These are phyloP conservation scores for Apotomis turbidana DNA, from an alignment of 2,888 invertebrate species.

Conservation along the genomic window DNA sequence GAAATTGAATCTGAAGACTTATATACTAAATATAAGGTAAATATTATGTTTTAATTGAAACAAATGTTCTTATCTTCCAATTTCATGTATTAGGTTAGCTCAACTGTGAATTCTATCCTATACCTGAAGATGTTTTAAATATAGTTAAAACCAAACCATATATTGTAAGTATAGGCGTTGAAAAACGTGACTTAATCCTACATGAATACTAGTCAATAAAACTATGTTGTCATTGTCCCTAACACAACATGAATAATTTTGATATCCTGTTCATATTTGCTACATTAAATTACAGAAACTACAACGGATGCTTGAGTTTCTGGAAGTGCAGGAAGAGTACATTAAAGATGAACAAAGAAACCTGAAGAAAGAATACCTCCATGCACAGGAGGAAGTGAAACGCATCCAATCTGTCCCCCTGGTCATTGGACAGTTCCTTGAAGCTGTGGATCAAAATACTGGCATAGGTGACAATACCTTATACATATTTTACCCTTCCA, in stretches of 20 bases:
- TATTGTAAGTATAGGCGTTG: too few relatives aligned
- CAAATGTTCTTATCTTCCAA: neutral
- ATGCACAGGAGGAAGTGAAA: constrained; percentile 99
- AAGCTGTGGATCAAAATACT: constrained; percentile 99
- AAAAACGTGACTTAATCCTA: neutral
- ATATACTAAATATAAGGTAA: constrained; percentile 97
- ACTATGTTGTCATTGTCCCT: neutral
- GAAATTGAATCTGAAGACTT: constrained; percentile 96
- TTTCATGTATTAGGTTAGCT: constrained; percentile 10
- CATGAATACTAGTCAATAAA: neutral
- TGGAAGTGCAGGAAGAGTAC: constrained; percentile 99
- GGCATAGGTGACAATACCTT: constrained; percentile 87
- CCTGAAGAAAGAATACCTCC: constrained; percentile 98
- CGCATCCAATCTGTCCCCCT: constrained; percentile 99
- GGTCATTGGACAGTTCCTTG: constrained; percentile 99
- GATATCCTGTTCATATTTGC: neutral
- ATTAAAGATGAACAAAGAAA: constrained; percentile 99
- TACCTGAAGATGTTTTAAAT: neutral
- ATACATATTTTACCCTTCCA: too few relatives aligned
- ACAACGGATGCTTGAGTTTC: constrained; percentile 97
- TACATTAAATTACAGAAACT: constrained; percentile 87
- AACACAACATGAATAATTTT: too few relatives aligned
- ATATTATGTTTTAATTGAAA: neutral
- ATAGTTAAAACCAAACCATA: neutral
- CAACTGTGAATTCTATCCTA: neutral